These are phyloP conservation scores for Aspidoscelis tigris DNA, from an alignment of 2,113 vertebrate genomes.

Conservation along the genomic window DNA sequence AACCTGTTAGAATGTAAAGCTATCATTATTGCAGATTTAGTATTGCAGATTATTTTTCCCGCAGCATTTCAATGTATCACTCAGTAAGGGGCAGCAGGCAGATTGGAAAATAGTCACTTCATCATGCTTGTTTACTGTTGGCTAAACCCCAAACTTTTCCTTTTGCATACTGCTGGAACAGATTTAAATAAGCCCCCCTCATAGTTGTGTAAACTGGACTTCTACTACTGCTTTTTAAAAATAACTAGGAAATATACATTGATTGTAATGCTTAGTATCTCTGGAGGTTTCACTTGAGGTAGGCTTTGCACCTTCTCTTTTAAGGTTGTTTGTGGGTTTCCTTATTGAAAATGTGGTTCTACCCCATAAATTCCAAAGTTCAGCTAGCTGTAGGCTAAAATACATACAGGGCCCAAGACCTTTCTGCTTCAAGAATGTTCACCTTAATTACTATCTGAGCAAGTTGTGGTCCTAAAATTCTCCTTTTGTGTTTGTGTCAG, in stretches of 20 bases:
- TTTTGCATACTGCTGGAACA: not conserved
- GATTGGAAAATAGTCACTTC: not conserved
- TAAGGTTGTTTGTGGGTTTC: not conserved
- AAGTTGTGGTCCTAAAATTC: not conserved
- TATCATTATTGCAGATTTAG: constrained; percentile 3
- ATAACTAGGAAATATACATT: too few species aligned
- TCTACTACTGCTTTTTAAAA: not conserved
- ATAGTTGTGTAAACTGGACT: not conserved
- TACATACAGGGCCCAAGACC: not conserved
- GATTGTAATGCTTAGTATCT: too few species aligned
- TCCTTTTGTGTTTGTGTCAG: constrained; percentile 70
- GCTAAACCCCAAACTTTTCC: not conserved
- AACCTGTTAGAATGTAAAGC: not conserved
- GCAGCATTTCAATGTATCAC: not conserved
- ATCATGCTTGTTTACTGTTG: not conserved
- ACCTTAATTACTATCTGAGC: not conserved
- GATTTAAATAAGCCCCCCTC: not conserved
- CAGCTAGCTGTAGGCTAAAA: not conserved
- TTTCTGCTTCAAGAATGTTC: not conserved
- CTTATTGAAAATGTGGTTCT: not conserved
- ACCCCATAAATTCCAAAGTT: not conserved
- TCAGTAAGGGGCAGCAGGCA: not conserved
- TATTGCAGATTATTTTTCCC: not conserved
- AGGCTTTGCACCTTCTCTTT: not conserved
- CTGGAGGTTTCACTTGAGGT: not conserved